phyloP scores from a whole-genome alignment of 1,140 invertebrate species.

The Pollicipes pollicipes region DNA sequence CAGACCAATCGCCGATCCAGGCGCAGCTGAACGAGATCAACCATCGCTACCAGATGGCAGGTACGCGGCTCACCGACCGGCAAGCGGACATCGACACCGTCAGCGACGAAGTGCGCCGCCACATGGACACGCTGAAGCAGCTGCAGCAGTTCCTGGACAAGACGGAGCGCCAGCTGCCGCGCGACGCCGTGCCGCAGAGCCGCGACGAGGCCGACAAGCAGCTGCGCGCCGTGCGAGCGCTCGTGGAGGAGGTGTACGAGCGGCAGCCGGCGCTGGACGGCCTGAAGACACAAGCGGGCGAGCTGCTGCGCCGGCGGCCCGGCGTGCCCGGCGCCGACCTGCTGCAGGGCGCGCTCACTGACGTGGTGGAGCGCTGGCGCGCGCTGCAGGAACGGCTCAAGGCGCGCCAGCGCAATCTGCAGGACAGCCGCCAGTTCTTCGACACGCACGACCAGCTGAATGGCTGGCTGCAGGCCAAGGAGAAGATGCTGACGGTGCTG shows the following conservation, averaged over 20 bases:
- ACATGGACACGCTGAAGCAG: constrained; percentile 40
- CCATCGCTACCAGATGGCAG: constrained; percentile 73
- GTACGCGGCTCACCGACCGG: constrained; percentile 66
- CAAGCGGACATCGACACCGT: constrained; percentile 69
- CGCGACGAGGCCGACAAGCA: constrained; percentile 83
- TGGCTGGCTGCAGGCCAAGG: constrained; percentile 80
- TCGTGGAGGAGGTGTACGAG: constrained; percentile 83
- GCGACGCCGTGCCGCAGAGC: constrained; percentile 36
- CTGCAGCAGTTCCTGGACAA: constrained; percentile 61
- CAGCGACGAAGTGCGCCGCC: constrained; percentile 50
- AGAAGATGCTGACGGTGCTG: constrained; percentile 81
- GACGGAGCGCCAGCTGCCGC: constrained; percentile 49
- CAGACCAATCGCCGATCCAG: constrained; percentile 73
- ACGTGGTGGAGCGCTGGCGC: constrained; percentile 66
- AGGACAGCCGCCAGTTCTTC: constrained; percentile 76
- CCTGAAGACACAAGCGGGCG: constrained; percentile 66
- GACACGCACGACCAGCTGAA: constrained; percentile 69
- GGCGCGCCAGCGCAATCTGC: constrained; percentile 30
- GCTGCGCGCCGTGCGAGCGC: constrained; percentile 57
- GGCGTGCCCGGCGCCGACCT: constrained; percentile 58
- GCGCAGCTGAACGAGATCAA: constrained; percentile 85
- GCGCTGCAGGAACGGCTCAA: constrained; percentile 68
- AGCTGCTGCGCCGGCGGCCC: constrained; percentile 63
- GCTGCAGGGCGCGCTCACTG: constrained; percentile 56
- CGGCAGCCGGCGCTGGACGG: constrained; percentile 79